phyloP scores from a whole-genome alignment of 2,888 invertebrate genomes.

The Leptopilina myrica region DNA sequence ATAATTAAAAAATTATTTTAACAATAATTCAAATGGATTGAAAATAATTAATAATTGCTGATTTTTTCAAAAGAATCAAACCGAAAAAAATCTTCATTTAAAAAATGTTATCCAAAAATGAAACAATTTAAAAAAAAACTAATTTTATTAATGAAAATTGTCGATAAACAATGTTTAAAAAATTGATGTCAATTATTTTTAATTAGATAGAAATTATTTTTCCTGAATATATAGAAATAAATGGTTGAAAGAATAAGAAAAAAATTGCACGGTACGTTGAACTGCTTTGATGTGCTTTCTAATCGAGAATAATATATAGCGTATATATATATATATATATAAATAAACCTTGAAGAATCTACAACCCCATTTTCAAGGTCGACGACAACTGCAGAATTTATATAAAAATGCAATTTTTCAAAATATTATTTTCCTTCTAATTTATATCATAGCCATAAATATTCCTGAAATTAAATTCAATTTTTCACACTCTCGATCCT shows the following conservation, averaged over 20 bases:
- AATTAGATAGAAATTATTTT: not conserved
- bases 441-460: not conserved
- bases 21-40: too few relatives aligned
- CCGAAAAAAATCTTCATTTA: too few relatives aligned
- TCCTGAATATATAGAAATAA: not conserved
- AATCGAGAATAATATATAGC: not conserved
- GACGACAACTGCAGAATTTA: slow-evolving; percentile 10
- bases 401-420: slow-evolving; percentile 4
- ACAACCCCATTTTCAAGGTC: slow-evolving; percentile 26
- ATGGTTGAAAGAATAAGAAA: not conserved
- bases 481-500: slow-evolving; percentile 9
- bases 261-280: not conserved
- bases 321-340: not conserved
- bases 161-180: too few relatives aligned
- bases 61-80: too few relatives aligned
- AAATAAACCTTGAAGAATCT: slow-evolving; percentile 8
- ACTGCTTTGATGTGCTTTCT: not conserved
- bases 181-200: not conserved
- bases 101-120: too few relatives aligned
- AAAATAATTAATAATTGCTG: too few relatives aligned
- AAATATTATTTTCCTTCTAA: not conserved
- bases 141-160: too few relatives aligned
- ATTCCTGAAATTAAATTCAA: not conserved
- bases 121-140: too few relatives aligned
- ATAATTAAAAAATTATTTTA: too few relatives aligned